A percentile compares a stretch with the other conserved stretches of the same genome.
Conservation (phyloP, 1,140 invertebrate species). For the Calycopis cecrops region DNA sequence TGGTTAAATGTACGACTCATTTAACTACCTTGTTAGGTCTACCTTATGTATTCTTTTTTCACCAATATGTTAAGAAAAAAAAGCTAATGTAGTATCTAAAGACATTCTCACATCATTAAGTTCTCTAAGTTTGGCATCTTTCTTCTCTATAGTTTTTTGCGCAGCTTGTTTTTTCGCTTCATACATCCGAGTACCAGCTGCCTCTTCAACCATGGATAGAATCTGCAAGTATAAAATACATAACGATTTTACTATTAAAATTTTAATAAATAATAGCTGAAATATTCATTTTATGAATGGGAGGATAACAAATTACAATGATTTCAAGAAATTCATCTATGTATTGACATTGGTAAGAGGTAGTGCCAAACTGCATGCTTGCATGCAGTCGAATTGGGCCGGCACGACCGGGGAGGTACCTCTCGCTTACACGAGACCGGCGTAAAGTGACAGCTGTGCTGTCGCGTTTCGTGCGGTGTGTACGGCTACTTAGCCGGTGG, state of each 20-base stretch:
- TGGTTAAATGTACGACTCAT: too few relatives aligned
- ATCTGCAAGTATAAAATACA: slow-evolving; percentile 79
- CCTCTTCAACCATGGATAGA: slow-evolving; percentile 99
- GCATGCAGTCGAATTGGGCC: too few relatives aligned
- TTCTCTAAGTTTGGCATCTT: slow-evolving; percentile 93
- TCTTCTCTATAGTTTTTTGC: slow-evolving; percentile 93
- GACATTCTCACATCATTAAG: slow-evolving; percentile 84
- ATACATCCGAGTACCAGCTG: slow-evolving; percentile 98
- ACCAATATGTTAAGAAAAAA: too few relatives aligned
- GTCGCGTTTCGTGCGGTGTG: too few relatives aligned
- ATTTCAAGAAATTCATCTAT: not conserved
- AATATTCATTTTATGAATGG: not conserved
- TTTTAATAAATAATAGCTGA: not conserved
- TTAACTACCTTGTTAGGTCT: too few relatives aligned
- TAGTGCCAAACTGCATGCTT: too few relatives aligned
- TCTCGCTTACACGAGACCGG: too few relatives aligned
- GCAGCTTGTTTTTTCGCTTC: slow-evolving; percentile 94
- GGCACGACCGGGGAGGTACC: too few relatives aligned
- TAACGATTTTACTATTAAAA: not conserved
- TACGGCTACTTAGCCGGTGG: too few relatives aligned
- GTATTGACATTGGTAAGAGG: too few relatives aligned
- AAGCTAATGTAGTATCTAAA: not conserved
- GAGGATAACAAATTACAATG: not conserved
- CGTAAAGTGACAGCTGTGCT: too few relatives aligned
- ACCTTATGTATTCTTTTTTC: too few relatives aligned